Percentiles rank a stretch among this genome's conserved stretches.
Conservation (phyloP, 2,888 invertebrate genomes). For the Steinernema hermaphroditum region DNA sequence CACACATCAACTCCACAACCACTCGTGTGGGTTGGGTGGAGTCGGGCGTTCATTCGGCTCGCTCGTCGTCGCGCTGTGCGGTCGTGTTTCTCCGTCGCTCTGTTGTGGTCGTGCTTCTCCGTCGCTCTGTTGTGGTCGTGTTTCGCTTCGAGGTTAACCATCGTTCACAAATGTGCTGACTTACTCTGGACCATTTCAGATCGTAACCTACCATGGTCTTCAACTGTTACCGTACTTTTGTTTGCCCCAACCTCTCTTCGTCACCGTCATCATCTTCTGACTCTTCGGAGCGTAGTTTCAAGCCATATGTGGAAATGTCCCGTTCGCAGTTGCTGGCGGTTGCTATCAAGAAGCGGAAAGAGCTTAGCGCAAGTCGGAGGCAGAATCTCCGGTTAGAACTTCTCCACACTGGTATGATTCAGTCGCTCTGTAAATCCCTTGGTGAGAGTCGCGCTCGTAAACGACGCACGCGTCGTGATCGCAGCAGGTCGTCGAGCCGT, state of each 20-base stretch:
- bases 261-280: not conserved
- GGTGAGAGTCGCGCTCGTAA: slow-evolving; percentile 53
- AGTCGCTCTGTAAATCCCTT: slow-evolving; percentile 58
- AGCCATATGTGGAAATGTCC: not conserved
- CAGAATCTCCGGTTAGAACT: slow-evolving; percentile 51
- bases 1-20: no score
- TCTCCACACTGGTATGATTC: slow-evolving; percentile 54
- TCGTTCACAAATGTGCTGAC: not conserved
- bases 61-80: not conserved
- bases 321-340: slow-evolving; percentile 46
- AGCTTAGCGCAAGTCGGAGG: slow-evolving; percentile 44
- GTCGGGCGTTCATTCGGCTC: no score
- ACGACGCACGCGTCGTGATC: slow-evolving; percentile 32
- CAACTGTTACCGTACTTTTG: not conserved
- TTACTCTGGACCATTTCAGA: not conserved
- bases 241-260: not conserved
- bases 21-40: no score
- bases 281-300: not conserved
- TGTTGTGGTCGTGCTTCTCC: not conserved
- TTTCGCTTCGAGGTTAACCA: no score
- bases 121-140: no score
- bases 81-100: not conserved
- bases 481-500: not conserved
- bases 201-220: not conserved
- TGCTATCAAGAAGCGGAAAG: slow-evolving; percentile 56